Conservation (phyloP, 2,797 vertebrate genomes). For the Syncerus caffer region DNA sequence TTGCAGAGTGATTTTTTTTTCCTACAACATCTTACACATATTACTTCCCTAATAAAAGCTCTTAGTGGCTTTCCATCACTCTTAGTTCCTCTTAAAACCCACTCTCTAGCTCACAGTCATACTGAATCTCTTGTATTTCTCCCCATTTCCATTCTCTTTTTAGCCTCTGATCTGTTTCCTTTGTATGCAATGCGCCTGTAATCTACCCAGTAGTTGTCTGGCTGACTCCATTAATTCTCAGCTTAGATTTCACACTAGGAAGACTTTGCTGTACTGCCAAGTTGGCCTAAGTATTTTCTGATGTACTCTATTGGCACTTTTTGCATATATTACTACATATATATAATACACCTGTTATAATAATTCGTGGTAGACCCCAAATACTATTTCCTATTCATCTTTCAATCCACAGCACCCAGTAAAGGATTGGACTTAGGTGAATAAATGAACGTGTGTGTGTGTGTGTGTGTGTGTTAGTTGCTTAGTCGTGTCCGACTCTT, state of each 20-base stretch:
- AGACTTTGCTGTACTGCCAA: background rate
- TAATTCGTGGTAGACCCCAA: background rate
- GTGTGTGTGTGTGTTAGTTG: background rate
- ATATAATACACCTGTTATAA: background rate
- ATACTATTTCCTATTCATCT: background rate
- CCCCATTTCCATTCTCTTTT: background rate
- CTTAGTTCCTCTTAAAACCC: background rate
- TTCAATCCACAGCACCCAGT: background rate
- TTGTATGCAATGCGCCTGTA: background rate
- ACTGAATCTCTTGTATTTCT: background rate
- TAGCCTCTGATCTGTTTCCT: background rate
- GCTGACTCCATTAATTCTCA: background rate
- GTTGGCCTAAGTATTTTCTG: background rate
- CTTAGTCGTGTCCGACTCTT: fast-evolving
- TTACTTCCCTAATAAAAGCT: background rate
- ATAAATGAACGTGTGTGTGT: background rate
- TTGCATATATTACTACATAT: background rate
- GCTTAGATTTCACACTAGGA: background rate
- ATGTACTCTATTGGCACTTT: background rate
- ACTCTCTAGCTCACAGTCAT: background rate
- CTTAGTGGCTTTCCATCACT: no score
- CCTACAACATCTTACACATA: background rate
- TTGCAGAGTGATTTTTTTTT: background rate
- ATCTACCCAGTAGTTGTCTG: background rate
- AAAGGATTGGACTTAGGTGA: background rate